phyloP scores from a whole-genome alignment of 2,797 vertebrate genomes.

The Synaphobranchus kaupii region DNA sequence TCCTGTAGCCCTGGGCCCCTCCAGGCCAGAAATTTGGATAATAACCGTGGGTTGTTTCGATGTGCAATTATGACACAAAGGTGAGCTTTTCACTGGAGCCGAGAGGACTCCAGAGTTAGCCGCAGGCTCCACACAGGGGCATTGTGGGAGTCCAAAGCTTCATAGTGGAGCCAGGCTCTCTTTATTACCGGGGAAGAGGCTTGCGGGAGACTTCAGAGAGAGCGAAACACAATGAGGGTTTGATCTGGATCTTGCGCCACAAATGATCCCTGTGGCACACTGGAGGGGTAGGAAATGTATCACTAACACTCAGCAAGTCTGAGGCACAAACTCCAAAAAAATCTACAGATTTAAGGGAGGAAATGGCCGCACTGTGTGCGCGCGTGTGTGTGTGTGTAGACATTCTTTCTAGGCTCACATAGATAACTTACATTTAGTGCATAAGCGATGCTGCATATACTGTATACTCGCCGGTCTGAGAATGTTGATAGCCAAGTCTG shows the following conservation, averaged over 20 bases:
- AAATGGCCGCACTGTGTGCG: neutral
- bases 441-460: no score
- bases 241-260: neutral
- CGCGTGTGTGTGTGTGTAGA: no score
- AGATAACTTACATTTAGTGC: no score
- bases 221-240: neutral
- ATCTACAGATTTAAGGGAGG: neutral
- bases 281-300: neutral
- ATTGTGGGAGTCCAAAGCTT: neutral
- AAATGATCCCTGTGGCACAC: neutral
- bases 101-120: neutral
- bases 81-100: conserved; percentile 3
- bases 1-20: neutral
- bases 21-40: neutral
- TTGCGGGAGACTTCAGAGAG: neutral
- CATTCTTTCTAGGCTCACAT: no score
- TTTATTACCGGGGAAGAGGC: neutral
- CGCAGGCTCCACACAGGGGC: neutral
- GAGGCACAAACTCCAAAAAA: neutral
- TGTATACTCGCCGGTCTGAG: no score
- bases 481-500: no score
- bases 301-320: neutral
- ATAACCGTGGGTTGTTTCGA: neutral
- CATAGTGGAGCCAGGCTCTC: neutral
- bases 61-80: neutral